These are phyloP conservation scores for Peribatodes rhomboidaria DNA, from an alignment of 2,888 invertebrate species.

Conservation along the genomic window DNA sequence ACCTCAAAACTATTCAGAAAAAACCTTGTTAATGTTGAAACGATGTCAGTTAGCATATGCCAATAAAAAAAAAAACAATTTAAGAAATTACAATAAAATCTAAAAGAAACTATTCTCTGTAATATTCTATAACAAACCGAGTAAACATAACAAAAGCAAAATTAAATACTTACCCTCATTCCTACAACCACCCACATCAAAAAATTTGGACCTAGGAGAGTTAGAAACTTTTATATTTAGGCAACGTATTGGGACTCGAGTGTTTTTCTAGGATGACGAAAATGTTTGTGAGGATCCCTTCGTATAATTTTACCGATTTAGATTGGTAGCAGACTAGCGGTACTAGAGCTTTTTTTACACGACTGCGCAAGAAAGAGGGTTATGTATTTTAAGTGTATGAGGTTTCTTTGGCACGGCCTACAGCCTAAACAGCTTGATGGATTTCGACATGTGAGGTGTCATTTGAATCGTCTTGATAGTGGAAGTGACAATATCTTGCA, in stretches of 20 bases:
- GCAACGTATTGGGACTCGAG: slow-evolving; percentile 13
- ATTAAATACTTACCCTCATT: slow-evolving; percentile 28
- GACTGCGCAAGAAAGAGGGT: too few relatives aligned
- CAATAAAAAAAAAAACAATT: too few relatives aligned
- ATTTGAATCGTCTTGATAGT: too few relatives aligned
- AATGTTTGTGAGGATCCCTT: slow-evolving; percentile 14
- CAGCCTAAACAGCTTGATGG: too few relatives aligned
- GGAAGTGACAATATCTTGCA: too few relatives aligned
- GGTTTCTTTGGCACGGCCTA: too few relatives aligned
- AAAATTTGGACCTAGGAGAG: slow-evolving; percentile 29
- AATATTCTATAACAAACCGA: slow-evolving; percentile 33
- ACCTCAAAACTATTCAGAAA: too few relatives aligned
- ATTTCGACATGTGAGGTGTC: too few relatives aligned
- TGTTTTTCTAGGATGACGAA: slow-evolving; percentile 31
- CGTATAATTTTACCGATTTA: slow-evolving; percentile 9
- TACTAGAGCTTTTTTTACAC: too few relatives aligned
- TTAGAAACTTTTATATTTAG: slow-evolving; percentile 31
- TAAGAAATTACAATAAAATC: not conserved
- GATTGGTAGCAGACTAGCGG: not conserved
- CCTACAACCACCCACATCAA: slow-evolving; percentile 33
- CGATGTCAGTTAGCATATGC: not conserved
- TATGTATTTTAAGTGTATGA: too few relatives aligned
- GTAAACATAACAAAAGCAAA: slow-evolving; percentile 25
- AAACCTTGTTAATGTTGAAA: too few relatives aligned
- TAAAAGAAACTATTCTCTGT: not conserved